Evolutionary conservation across 2,113 vertebrate genomes (phyloP).

Genomic region (Nanorana parkeri): DNA sequence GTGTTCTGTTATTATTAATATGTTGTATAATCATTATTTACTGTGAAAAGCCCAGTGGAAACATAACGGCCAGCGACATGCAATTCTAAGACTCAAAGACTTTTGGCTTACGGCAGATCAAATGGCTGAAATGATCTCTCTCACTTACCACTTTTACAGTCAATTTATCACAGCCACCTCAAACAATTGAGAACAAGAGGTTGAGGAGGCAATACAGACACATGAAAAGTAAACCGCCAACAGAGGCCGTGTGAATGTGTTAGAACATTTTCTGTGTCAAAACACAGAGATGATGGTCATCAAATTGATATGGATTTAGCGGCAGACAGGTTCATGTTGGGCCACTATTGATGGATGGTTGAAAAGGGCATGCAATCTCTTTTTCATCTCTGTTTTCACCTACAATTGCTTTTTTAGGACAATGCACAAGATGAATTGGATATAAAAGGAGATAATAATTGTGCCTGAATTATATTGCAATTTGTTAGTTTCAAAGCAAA

Average conservation of each 20-base stretch:
- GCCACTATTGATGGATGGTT: background rate
- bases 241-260: background rate
- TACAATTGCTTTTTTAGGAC: background rate
- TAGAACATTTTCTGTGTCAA: background rate
- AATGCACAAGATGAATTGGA: no score
- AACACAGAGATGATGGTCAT: background rate
- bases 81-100: background rate
- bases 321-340: background rate
- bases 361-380: background rate
- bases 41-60: background rate
- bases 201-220: background rate
- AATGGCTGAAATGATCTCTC: background rate
- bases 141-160: constrained; percentile 5
- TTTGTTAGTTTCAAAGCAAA: no score
- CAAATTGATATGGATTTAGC: background rate
- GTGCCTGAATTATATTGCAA: no score
- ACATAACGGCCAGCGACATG: background rate
- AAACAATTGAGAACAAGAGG: background rate
- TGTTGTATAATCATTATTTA: background rate
- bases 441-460: no score
- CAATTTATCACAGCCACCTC: constrained; percentile 8
- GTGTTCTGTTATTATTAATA: background rate
- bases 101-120: background rate
- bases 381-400: background rate
- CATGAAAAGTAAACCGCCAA: background rate